These are phyloP conservation scores for Athene cunicularia DNA, from an alignment of 2,113 vertebrate species.

Conservation along the genomic window DNA sequence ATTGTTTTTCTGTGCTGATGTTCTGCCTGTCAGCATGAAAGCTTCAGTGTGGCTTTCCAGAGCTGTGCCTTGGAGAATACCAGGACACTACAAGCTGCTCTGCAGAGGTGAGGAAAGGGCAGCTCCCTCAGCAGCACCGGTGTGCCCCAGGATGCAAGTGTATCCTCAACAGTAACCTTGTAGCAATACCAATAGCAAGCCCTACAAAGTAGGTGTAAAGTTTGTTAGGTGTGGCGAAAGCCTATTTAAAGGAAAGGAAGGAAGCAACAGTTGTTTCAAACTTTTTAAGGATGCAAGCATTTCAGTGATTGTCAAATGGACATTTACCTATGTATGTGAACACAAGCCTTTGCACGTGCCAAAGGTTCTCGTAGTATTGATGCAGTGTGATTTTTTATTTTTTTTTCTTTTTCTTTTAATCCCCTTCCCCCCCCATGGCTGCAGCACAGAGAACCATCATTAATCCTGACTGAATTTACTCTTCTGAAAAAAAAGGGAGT, in stretches of 20 bases:
- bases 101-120: background rate
- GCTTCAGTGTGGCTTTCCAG: background rate
- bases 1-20: background rate
- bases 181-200: background rate
- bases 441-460: background rate
- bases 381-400: no score
- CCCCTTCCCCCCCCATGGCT: no score
- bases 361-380: background rate
- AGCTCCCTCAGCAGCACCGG: background rate
- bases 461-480: background rate
- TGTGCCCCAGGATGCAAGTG: background rate
- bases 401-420: no score
- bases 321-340: background rate
- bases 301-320: background rate
- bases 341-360: background rate
- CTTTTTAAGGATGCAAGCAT: background rate
- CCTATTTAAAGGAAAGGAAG: background rate
- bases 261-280: background rate
- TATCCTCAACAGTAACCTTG: background rate
- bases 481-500: background rate
- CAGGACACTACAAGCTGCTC: fast-evolving
- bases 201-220: background rate
- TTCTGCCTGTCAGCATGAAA: background rate
- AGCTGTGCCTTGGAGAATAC: background rate
- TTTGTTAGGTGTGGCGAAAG: background rate